Base-by-base conservation (phyloP, 35 echinoderm and acorn worm genomes). In the Apostichopus californicus region DNA sequence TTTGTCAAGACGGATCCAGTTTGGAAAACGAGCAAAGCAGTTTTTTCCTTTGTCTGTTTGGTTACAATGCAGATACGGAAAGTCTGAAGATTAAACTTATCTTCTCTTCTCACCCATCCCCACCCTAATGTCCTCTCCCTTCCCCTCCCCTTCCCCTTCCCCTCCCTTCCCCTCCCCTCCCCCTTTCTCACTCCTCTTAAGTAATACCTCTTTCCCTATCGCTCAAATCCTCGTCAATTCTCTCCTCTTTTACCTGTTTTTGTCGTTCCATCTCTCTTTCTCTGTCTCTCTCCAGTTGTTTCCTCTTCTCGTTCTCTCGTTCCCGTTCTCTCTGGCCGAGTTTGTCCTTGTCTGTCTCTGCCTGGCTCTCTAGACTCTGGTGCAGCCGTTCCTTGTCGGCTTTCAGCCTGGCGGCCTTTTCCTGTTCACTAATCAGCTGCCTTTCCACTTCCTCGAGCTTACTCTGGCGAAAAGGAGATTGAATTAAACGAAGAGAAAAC, bases 211-310 rank as follows among this genome's bases (percentile, higher is more conserved):
- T 46, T 0, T 2, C 34, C 34, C 34, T 46, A 46, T 46, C 34
- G 34, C 34, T 46, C 34, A 46, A 46, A 46, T 46, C 34, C 34
- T 46, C 34, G 3, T 46, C 34, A 46, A 46, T 46, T 46, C 34
- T 46, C 3, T 46, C 34, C 34, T 46, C 56, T 14, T 87, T 72
- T 92, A 99, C 97, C 97, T 95, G 88, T 99, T 92, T 94, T 64
- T 96, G 95, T 86, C 93, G 91, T 57, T 96, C 97, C 52, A 87
- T 56, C 24, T 99, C 97, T 64, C 77, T 86, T 63, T 99, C 97
- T 28, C 93, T 86, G 79, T 95, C 93, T 90, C 95, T 91, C 86
- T 95, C 97, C 55, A 89, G 79, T n/a, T 93, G 91, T 92, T 84
- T 83, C 28, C 92, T 91, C 81, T 91, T 94, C 77, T 99, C 97